Evolutionary conservation across 2,797 vertebrate genomes (phyloP).

Genomic region (Cirrhinus molitorella): DNA sequence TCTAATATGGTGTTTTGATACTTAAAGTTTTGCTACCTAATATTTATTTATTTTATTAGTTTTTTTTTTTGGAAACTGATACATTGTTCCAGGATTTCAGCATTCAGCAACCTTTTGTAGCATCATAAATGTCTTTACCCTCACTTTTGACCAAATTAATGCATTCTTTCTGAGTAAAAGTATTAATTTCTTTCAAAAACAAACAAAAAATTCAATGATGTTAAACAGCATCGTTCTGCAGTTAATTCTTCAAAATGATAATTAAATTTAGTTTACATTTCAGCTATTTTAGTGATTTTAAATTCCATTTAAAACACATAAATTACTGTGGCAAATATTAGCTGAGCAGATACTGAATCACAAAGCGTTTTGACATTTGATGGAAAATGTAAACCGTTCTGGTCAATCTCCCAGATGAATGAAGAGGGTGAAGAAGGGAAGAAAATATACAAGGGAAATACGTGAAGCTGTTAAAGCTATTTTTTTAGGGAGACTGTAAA

Average conservation of each 20-base stretch:
- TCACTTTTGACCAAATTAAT: background rate
- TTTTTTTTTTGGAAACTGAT: too few relatives aligned
- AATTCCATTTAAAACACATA: background rate
- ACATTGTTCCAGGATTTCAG: too few relatives aligned
- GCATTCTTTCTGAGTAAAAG: background rate
- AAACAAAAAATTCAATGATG: constrained; percentile 71
- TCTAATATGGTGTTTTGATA: too few relatives aligned
- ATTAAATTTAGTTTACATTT: background rate
- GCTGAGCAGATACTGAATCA: background rate
- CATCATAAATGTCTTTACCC: background rate
- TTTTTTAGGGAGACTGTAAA: background rate
- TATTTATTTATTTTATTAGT: too few relatives aligned
- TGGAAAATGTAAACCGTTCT: background rate
- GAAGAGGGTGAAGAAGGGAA: background rate
- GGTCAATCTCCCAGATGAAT: constrained; percentile 1
- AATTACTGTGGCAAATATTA: constrained; percentile 1
- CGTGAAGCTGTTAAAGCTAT: background rate
- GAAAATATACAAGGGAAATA: background rate
- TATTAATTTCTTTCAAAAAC: background rate
- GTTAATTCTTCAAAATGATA: background rate
- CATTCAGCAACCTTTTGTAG: too few relatives aligned
- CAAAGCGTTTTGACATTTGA: background rate
- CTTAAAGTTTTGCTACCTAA: too few relatives aligned
- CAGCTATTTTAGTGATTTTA: background rate
- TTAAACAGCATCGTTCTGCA: background rate